Percentiles rank a stretch among this genome's conserved stretches.
Conservation (phyloP, 2,888 invertebrate genomes). For the Brachypterus glaber region DNA sequence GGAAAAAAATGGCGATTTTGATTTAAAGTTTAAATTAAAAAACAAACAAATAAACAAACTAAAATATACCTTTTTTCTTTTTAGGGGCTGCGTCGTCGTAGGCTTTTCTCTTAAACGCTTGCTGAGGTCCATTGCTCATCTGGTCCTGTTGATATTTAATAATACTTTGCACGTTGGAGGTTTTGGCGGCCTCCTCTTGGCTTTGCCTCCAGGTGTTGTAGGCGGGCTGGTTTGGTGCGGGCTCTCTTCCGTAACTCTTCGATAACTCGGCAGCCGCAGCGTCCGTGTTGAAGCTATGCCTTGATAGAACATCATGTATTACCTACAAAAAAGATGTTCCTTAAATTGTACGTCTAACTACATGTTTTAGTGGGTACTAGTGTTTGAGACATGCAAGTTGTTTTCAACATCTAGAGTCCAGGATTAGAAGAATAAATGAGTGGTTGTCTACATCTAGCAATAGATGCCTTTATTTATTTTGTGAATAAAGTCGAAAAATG, state of each 20-base stretch:
- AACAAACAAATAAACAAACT: too few species aligned
- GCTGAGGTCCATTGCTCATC: slow-evolving; percentile 1
- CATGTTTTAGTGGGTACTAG: too few species aligned
- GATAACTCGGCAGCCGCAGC: slow-evolving; percentile 47
- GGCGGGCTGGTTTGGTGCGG: slow-evolving; percentile 20
- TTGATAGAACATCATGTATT: slow-evolving; percentile 46
- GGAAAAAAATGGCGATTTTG: too few species aligned
- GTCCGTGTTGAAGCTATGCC: slow-evolving; percentile 49
- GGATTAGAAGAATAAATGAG: background rate
- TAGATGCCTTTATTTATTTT: too few species aligned
- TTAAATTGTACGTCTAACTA: background rate
- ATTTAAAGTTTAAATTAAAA: too few species aligned
- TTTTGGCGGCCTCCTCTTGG: slow-evolving; percentile 40
- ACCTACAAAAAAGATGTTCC: slow-evolving; percentile 42
- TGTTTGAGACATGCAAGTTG: background rate
- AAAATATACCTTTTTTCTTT: slow-evolving; percentile 27
- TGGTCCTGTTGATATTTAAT: slow-evolving; percentile 17
- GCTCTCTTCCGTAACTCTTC: slow-evolving; percentile 23
- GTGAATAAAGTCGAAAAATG: too few species aligned
- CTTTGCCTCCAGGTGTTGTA: slow-evolving; percentile 31
- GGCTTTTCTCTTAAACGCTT: slow-evolving; percentile 8
- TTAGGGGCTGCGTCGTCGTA: slow-evolving; percentile 13
- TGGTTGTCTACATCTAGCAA: background rate
- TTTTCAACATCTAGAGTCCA: background rate
- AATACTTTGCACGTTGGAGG: slow-evolving; percentile 15